Evolutionary conservation across 2,113 vertebrate genomes (phyloP).

Genomic region (Bujurquina vittata): DNA sequence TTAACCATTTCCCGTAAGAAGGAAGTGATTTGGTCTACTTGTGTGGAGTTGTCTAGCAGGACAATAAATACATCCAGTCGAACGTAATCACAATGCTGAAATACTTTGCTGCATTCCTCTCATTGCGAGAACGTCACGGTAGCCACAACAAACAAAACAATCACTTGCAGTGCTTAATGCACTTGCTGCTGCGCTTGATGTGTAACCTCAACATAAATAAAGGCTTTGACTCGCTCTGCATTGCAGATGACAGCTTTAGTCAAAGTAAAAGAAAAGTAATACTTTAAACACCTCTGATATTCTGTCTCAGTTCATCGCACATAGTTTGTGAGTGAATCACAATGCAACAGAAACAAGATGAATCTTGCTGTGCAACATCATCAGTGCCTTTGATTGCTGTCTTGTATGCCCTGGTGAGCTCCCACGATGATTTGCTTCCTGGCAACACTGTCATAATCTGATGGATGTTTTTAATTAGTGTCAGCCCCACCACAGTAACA

Average conservation of each 20-base stretch:
- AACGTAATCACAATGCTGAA: neutral
- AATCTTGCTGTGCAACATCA: slow-evolving; percentile 28
- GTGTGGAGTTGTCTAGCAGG: neutral
- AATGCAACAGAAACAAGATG: slow-evolving; percentile 28
- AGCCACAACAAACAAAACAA: neutral
- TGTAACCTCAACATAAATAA: neutral
- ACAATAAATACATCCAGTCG: neutral
- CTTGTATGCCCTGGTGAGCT: slow-evolving; percentile 10
- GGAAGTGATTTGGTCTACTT: neutral
- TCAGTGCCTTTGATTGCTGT: slow-evolving; percentile 29
- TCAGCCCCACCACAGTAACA: slow-evolving; percentile 5
- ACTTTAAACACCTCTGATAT: neutral
- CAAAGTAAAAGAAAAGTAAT: neutral
- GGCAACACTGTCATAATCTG: slow-evolving; percentile 41
- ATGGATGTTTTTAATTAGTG: slow-evolving; percentile 61
- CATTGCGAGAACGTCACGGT: neutral
- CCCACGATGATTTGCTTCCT: slow-evolving; percentile 22
- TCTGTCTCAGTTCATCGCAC: neutral
- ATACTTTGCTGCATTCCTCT: slow-evolving; percentile 9
- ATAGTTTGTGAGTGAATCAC: slow-evolving; percentile 61
- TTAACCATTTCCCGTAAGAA: neutral
- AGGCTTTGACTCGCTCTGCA: neutral
- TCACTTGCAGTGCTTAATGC: neutral
- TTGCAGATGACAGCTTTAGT: neutral
- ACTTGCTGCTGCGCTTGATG: neutral